phyloP scores from a whole-genome alignment of 2,888 invertebrate species.

The Chromoteleia sp. region DNA sequence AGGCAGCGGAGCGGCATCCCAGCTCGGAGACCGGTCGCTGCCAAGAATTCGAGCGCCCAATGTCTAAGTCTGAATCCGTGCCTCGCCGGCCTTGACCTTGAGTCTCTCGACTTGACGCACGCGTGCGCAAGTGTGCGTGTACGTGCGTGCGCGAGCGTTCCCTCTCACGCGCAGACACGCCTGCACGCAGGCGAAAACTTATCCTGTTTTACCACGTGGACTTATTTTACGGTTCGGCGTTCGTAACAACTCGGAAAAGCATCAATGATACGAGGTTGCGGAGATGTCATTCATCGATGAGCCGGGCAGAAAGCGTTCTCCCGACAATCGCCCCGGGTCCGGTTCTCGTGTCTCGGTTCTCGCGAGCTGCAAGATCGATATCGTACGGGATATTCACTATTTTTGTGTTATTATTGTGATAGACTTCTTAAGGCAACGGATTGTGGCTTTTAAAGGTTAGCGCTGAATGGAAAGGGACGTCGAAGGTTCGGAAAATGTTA shows the following conservation, averaged over 20 bases:
- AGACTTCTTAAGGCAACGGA: too few species aligned
- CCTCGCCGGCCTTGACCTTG: constrained; percentile 68
- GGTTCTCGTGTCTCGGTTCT: constrained; percentile 15
- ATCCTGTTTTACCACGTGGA: constrained; percentile 54
- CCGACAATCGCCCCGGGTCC: constrained; percentile 1
- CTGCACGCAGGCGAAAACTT: constrained; percentile 19
- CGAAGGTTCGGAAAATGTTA: too few species aligned
- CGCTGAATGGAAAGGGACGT: too few species aligned
- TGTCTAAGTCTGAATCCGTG: constrained; percentile 63
- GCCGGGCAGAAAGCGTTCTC: constrained; percentile 26
- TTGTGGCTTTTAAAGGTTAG: too few species aligned
- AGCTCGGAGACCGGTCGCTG: constrained; percentile 56
- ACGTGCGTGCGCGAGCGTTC: constrained; percentile 1
- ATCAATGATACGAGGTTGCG: constrained; percentile 42
- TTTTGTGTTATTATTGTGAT: too few species aligned
- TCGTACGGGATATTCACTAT: background rate
- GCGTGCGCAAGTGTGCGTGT: constrained; percentile 6
- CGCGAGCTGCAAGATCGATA: constrained; percentile 2
- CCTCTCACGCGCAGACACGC: background rate
- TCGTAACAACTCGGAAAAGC: constrained; percentile 44
- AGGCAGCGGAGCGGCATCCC: constrained; percentile 30
- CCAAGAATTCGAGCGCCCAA: constrained; percentile 67
- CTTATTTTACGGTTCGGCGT: constrained; percentile 53
- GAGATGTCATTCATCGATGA: constrained; percentile 50
- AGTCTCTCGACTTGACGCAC: constrained; percentile 56